Conservation (phyloP, 2,888 invertebrate genomes). For the Cerastis rubricosa region DNA sequence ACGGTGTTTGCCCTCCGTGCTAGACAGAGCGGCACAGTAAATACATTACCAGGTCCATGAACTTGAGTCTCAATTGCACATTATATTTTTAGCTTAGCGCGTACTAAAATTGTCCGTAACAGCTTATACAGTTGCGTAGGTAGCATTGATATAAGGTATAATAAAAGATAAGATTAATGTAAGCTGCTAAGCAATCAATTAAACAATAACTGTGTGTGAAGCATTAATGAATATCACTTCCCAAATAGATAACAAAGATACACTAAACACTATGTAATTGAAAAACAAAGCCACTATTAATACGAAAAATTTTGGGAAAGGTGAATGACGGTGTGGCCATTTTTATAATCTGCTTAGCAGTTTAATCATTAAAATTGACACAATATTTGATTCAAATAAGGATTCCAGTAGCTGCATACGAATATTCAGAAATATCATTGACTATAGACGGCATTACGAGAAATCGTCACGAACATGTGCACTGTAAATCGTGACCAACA, state of each 20-base stretch:
- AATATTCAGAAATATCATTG: conserved; percentile 2
- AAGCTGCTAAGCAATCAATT: conserved; percentile 34
- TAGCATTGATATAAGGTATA: conserved; percentile 24
- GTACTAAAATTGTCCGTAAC: conserved; percentile 52
- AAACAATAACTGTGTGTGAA: conserved; percentile 29
- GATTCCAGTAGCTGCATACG: conserved; percentile 5
- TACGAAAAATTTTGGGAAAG: neutral
- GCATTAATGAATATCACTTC: conserved; percentile 31
- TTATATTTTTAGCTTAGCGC: conserved; percentile 76
- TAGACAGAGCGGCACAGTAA: conserved; percentile 77
- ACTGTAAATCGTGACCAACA: conserved; percentile 33
- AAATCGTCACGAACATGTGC: conserved; percentile 40
- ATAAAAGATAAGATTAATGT: conserved; percentile 44
- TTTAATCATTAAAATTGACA: neutral
- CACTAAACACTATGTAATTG: neutral
- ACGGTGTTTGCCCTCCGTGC: conserved; percentile 69
- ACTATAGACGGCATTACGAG: conserved; percentile 19
- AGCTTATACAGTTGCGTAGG: conserved; percentile 26
- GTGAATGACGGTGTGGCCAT: neutral
- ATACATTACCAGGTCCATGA: conserved; percentile 82
- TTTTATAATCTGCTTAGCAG: neutral
- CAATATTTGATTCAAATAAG: neutral
- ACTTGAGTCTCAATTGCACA: conserved; percentile 77
- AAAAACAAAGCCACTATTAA: neutral
- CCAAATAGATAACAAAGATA: conserved; percentile 16